Conservation (phyloP, 2,113 vertebrate species). For the Gymnobelideus leadbeateri region DNA sequence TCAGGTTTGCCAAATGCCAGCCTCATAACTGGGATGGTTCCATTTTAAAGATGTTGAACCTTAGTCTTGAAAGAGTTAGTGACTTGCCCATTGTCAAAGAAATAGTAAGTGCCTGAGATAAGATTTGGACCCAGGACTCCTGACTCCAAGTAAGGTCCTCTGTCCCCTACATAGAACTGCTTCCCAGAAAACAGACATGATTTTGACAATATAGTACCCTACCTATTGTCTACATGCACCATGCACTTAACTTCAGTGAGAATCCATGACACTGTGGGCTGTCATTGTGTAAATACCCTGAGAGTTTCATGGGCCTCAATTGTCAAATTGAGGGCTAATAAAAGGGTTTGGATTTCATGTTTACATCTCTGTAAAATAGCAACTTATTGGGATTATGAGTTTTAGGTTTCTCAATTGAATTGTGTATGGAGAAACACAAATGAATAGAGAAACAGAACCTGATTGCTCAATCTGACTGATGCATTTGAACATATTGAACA, state of each 20-base stretch:
- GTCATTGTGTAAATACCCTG: slow-evolving; percentile 56
- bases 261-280: slow-evolving; percentile 50
- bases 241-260: slow-evolving; percentile 19
- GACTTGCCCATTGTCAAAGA: not conserved
- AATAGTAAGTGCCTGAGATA: not conserved
- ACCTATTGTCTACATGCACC: not conserved
- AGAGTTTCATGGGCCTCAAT: slow-evolving; percentile 55
- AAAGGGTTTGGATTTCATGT: slow-evolving; percentile 38
- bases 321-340: slow-evolving; percentile 55
- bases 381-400: not conserved
- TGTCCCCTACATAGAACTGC: not conserved
- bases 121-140: not conserved
- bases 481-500: not conserved
- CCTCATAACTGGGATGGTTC: not conserved
- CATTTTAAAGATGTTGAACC: not conserved
- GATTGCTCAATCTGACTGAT: slow-evolving; percentile 8
- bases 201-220: not conserved
- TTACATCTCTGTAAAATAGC: slow-evolving; percentile 26
- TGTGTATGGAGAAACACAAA: not conserved
- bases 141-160: not conserved
- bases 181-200: not conserved
- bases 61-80: not conserved
- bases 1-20: not conserved
- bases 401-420: slow-evolving; percentile 35
- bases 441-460: not conserved